A percentile compares a stretch with the other conserved stretches of the same genome.
Conservation (phyloP, 2,888 invertebrate species). For the Volucella bombylans region DNA sequence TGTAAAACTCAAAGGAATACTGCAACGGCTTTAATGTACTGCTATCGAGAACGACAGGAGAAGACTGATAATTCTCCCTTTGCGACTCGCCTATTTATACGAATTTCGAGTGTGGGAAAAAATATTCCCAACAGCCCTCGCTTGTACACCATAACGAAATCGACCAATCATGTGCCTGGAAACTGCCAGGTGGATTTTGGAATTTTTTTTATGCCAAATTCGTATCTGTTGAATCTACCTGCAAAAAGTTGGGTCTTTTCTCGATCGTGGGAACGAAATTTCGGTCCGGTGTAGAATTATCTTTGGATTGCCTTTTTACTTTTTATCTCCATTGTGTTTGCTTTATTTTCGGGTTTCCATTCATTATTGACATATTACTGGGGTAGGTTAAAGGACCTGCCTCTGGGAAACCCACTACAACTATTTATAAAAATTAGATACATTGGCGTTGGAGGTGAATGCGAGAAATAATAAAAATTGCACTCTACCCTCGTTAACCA, state of each 20-base stretch:
- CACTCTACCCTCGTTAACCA: constrained; percentile 80
- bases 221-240: constrained; percentile 39
- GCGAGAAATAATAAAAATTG: constrained; percentile 41
- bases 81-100: constrained; percentile 76
- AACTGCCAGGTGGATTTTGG: constrained; percentile 77
- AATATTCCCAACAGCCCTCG: background rate
- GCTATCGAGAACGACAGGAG: constrained; percentile 51
- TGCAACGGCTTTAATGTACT: constrained; percentile 21
- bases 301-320: constrained; percentile 52
- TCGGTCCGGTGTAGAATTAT: constrained; percentile 42
- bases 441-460: constrained; percentile 4
- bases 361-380: constrained; percentile 59
- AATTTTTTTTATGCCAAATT: constrained; percentile 1
- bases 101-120: background rate
- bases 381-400: constrained; percentile 52
- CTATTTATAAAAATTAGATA: constrained; percentile 29
- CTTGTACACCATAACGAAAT: background rate
- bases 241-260: constrained; percentile 22
- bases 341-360: constrained; percentile 51
- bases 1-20: background rate
- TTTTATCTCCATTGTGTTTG: constrained; percentile 33
- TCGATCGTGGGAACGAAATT: constrained; percentile 67
- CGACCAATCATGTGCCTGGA: constrained; percentile 76
- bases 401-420: constrained; percentile 58
- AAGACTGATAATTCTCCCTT: constrained; percentile 75